A percentile compares a stretch with the other conserved stretches of the same genome.
phyloP scores from a whole-genome alignment of 2,888 invertebrate species.

The Nemoura dubitans region DNA sequence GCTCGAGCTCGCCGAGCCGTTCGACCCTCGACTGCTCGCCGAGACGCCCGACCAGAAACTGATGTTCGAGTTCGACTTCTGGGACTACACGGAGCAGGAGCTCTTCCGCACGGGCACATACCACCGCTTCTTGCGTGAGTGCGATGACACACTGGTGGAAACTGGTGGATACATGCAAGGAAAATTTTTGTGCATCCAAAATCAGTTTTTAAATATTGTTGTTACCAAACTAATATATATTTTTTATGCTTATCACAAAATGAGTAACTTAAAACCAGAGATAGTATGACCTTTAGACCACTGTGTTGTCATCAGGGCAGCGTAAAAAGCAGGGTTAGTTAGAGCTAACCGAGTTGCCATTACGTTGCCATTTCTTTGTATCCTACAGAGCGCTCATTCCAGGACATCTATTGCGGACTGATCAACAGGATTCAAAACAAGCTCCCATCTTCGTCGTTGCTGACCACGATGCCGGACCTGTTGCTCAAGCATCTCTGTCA shows the following conservation, averaged over 20 bases:
- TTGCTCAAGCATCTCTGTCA: not conserved
- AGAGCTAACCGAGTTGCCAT: too few species aligned
- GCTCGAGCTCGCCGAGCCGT: not conserved
- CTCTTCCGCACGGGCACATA: slow-evolving; percentile 44
- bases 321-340: too few species aligned
- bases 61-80: slow-evolving; percentile 47
- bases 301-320: too few species aligned
- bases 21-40: slow-evolving; percentile 29
- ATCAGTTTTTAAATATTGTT: too few species aligned
- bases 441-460: not conserved
- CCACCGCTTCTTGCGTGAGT: slow-evolving; percentile 49
- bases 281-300: too few species aligned
- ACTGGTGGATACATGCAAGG: too few species aligned
- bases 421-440: not conserved
- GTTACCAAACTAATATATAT: too few species aligned
- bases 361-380: not conserved
- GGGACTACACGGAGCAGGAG: slow-evolving; percentile 44
- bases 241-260: too few species aligned
- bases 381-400: not conserved
- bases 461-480: not conserved
- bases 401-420: not conserved
- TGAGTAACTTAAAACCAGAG: too few species aligned
- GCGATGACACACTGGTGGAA: not conserved
- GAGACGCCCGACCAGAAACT: slow-evolving; percentile 44
- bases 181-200: too few species aligned